Base-by-base conservation (phyloP, 2,888 invertebrate species). In the Eristalis pertinax region DNA sequence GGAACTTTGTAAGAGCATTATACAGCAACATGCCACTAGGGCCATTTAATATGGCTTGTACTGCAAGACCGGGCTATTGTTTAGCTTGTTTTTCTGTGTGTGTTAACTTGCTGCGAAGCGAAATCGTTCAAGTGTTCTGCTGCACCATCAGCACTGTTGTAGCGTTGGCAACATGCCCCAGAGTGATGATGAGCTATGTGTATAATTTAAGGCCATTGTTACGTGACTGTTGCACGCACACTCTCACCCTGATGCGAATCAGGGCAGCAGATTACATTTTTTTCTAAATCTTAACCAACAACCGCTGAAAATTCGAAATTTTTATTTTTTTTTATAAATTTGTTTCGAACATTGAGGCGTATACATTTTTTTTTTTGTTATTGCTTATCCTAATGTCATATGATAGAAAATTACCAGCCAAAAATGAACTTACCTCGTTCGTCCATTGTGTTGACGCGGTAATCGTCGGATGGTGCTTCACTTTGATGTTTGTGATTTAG, bases 371-470 rank as follows among this genome's bases (percentile, higher is more conserved):
- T 41, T 60, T 75, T 50, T 60, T 62, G 15, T 29, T 1, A 32
- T 8, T 32, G 69, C 68, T 41, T 43, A n/a, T 29, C 38, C 63
- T 10, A 58, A 32, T 7, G 13, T 13, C 11, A 38, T 13, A 38
- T 38, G 2, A 38, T 13, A 13, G 38, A 38, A 62, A 35, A 24
- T n/a, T 19, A 19, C 7, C 50, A 50, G 35, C 32, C 10, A 24
- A 8, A 43, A 60, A 69, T 24, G 13, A 50, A 83, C 87, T 87
- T 80, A 87, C 87, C 87, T 32, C 87, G 79, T 73, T 87, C 87
- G 32, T 87, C 84, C 87, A 87, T 87, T 68, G 84, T 73, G 50
- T 38, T 72, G 29, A 68, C 79, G 60, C 64, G 56, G 58, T 76
- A 84, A 15, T 79, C 84, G 72, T 43, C 68, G 56, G 60, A 24